These are phyloP conservation scores for Tipula unca DNA, from an alignment of 2,888 invertebrate species.

Conservation along the genomic window DNA sequence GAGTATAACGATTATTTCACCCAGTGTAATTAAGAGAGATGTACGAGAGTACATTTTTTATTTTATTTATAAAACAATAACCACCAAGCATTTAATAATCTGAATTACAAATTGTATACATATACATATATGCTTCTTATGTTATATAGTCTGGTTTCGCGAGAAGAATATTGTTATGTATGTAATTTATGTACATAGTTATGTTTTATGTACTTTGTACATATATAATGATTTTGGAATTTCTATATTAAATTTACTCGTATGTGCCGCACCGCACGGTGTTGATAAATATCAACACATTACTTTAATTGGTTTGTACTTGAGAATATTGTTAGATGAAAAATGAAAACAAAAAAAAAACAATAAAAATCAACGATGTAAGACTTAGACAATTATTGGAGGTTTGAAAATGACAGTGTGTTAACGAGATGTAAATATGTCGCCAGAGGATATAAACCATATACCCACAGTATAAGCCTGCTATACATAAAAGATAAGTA, in stretches of 20 bases:
- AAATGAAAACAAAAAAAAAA: too few species aligned
- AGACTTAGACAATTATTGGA: not conserved
- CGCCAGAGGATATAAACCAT: not conserved
- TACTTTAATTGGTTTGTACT: not conserved
- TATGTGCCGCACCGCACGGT: not conserved
- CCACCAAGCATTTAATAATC: not conserved
- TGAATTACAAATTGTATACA: conserved; percentile 3
- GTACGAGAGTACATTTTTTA: not conserved
- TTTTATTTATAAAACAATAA: not conserved
- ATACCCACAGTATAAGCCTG: not conserved
- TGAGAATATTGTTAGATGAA: not conserved
- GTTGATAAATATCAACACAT: not conserved
- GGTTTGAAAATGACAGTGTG: not conserved
- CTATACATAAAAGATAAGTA: not conserved
- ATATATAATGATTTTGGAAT: not conserved
- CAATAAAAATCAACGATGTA: not conserved
- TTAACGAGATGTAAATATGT: not conserved
- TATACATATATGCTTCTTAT: not conserved
- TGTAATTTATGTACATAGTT: too few species aligned
- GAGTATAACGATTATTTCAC: not conserved
- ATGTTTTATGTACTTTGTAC: not conserved
- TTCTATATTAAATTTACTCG: not conserved
- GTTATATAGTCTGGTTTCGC: not conserved
- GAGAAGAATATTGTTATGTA: not conserved
- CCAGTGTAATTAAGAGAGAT: not conserved